Conservation (phyloP, 2,888 invertebrate genomes). For the Sepiola atlantica region DNA sequence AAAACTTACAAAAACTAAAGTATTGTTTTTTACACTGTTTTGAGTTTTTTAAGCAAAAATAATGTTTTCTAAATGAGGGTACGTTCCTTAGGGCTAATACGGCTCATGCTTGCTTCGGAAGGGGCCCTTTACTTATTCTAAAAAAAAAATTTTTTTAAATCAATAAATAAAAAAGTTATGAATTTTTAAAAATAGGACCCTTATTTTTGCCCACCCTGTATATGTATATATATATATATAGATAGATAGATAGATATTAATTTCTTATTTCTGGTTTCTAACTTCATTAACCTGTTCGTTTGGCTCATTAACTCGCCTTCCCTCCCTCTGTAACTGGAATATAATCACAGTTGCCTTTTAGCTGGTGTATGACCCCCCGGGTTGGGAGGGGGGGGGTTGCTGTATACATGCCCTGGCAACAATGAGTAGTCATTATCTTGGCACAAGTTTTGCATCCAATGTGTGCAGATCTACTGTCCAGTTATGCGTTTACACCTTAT, state of each 20-base stretch:
- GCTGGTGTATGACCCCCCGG: background rate
- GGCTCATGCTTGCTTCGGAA: no score
- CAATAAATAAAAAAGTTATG: no score
- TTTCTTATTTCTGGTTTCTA: background rate
- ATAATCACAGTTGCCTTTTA: background rate
- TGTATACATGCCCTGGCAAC: background rate
- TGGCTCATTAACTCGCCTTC: background rate
- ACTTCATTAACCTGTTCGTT: background rate
- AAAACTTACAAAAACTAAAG: no score
- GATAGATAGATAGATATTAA: background rate
- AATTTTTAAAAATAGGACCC: no score
- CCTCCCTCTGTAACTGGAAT: background rate
- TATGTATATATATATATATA: no score
- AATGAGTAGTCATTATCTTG: background rate
- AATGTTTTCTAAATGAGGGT: no score
- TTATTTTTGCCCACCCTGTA: no score
- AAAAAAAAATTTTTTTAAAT: no score
- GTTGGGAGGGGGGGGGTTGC: background rate
- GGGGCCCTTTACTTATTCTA: no score
- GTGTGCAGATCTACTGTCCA: background rate
- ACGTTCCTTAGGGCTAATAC: no score
- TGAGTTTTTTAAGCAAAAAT: no score
- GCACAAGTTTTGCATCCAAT: background rate
- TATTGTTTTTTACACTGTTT: no score
- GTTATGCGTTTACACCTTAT: background rate